Evolutionary conservation across 2,888 invertebrate species (phyloP).

Genomic region (Amphiduros pacificus): DNA sequence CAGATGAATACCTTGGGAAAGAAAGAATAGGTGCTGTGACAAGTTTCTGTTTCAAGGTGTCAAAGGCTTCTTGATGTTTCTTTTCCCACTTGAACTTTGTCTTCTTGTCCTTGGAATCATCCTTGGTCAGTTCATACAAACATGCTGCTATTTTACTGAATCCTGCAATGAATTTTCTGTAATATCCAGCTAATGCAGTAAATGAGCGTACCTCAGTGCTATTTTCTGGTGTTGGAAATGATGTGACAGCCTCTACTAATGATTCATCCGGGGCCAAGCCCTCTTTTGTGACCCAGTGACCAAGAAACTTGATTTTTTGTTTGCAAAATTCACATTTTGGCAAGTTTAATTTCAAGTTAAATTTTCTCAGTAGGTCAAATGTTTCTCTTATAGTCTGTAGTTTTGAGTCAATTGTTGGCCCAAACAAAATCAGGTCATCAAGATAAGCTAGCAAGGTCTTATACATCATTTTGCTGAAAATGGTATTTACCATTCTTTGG

Average conservation of each 20-base stretch:
- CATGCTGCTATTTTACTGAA: not conserved
- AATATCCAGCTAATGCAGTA: not conserved
- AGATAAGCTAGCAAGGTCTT: no score
- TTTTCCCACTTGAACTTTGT: not conserved
- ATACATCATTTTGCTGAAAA: no score
- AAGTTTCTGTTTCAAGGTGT: not conserved
- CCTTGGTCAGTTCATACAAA: not conserved
- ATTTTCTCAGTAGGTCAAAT: no score
- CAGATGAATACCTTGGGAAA: slow-evolving; percentile 2
- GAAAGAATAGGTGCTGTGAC: not conserved
- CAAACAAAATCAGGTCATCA: no score
- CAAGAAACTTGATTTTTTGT: not conserved
- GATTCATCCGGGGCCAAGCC: not conserved
- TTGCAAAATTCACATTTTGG: not conserved
- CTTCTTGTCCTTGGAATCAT: no score
- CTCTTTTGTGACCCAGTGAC: not conserved
- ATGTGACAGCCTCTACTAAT: not conserved
- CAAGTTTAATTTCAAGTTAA: not conserved
- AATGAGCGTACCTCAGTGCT: not conserved
- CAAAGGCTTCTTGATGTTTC: not conserved
- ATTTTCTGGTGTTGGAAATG: not conserved
- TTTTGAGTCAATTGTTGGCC: no score
- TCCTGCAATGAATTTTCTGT: not conserved
- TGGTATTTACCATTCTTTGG: no score
- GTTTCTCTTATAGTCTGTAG: no score